phyloP scores from a whole-genome alignment of 1,140 invertebrate species.

The Daktulosphaira vitifoliae region DNA sequence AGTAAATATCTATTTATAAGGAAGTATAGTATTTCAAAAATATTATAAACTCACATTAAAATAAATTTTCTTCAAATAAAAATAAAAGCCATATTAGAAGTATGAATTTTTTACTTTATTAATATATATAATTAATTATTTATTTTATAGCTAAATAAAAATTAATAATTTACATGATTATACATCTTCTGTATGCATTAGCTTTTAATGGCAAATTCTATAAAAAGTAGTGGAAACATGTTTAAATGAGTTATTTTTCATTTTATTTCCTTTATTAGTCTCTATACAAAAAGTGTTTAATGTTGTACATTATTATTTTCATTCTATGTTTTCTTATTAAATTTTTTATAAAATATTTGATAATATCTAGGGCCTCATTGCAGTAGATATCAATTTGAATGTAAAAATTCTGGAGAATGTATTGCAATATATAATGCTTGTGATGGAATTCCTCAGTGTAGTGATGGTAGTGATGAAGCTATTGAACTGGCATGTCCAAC shows the following conservation, averaged over 20 bases:
- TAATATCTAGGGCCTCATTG: constrained; percentile 44
- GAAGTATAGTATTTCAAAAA: no score
- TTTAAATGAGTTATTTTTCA: background rate
- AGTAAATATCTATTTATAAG: no score
- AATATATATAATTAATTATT: background rate
- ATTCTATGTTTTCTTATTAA: background rate
- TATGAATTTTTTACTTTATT: background rate
- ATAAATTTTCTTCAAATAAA: no score
- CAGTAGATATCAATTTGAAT: constrained; percentile 77
- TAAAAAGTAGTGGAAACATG: no score
- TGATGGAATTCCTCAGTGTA: constrained; percentile 87
- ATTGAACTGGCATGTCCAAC: constrained; percentile 65
- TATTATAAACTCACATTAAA: no score
- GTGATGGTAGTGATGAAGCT: constrained; percentile 83
- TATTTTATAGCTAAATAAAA: no score
- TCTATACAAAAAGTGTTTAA: no score
- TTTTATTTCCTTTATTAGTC: no score
- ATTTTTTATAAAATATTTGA: background rate
- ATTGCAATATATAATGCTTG: constrained; percentile 94
- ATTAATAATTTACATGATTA: no score
- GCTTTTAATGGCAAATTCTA: no score
- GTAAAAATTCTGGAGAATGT: constrained; percentile 74
- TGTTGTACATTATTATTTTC: no score
- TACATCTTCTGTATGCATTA: no score
- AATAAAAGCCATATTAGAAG: background rate